Base-by-base conservation (phyloP, 2,113 vertebrate species). In the Marmota monax region DNA sequence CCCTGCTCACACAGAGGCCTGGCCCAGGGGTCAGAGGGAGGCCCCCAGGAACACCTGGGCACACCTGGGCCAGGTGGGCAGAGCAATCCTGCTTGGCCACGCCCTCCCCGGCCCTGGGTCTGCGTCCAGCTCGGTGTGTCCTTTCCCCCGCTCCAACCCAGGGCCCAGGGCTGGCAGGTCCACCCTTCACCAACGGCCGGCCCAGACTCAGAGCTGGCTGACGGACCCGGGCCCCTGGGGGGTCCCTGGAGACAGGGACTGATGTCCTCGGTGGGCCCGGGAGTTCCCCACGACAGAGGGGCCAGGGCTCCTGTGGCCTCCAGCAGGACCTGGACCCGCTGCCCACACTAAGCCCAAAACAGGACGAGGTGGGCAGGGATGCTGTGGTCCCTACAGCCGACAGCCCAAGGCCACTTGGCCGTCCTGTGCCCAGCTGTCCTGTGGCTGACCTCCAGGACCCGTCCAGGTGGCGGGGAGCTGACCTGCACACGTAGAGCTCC, bases 401-500 rank as follows among this genome's bases (percentile, higher is more conserved):
- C 16, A 0, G 22, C 7, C 34, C 23, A 25, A 45, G 22, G 25
- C 70, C n/a, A 34, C 82, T 77, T 3, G 14, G 45, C 25, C 11
- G 34, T 3, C 27, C 61, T 1, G 0, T 2, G 1, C 51, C 76
- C 25, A 8, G 53, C 86, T 23, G 17, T 45, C 22, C 83, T 10
- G 20, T 20, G 10, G 39, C 29, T 12, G 42, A 27, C 17, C 65
- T 13, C 65, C 8, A 67, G 65, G 65, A 56, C 53, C 53, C 32
- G 7, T 45, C 42, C 42, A 45, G 42, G 42, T 42, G 5, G 42
- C 6, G 42, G 42, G 29, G 61, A 2, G 5, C 3, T 0, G 73
- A 10, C 99, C 99, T 99, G 98, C 99, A 99, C 67, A 99, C 99
- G 11, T 99, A 99, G 22, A 99, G 99, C 95, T 99, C 99, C 37